Conservation (phyloP, 2,113 vertebrate genomes). For the Probosciger aterrimus region DNA sequence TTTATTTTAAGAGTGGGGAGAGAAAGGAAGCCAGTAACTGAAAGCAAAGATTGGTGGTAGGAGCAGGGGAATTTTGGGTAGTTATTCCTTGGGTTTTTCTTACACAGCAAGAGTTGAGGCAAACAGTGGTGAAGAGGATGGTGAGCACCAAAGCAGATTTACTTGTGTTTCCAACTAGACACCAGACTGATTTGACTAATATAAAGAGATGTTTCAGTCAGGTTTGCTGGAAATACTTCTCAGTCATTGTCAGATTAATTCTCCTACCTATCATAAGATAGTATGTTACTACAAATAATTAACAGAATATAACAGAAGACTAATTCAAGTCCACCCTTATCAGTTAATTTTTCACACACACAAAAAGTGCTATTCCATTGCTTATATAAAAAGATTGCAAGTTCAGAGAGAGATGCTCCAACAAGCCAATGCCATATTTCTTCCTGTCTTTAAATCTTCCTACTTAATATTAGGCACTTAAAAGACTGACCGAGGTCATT, state of each 20-base stretch:
- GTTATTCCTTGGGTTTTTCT: background rate
- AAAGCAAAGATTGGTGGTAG: background rate
- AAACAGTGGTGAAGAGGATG: background rate
- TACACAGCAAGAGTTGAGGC: background rate
- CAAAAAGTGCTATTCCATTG: background rate
- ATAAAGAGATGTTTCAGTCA: no score
- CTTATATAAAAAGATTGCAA: background rate
- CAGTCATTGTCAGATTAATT: background rate
- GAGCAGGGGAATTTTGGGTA: background rate
- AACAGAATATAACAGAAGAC: background rate
- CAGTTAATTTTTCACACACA: background rate
- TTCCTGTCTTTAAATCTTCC: background rate
- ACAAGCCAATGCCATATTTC: background rate
- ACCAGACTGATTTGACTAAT: background rate
- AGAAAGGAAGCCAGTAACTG: background rate
- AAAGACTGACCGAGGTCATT: background rate
- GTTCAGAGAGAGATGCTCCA: background rate
- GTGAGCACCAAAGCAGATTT: background rate
- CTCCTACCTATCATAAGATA: background rate
- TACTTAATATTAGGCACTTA: background rate
- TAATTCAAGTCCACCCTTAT: background rate
- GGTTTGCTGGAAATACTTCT: background rate
- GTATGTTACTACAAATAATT: background rate
- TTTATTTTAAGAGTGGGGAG: no score
- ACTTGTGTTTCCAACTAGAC: background rate